Percentiles rank a stretch among this genome's conserved stretches.
phyloP scores from a whole-genome alignment of 2,113 vertebrate genomes.

The Cacatua alba region DNA sequence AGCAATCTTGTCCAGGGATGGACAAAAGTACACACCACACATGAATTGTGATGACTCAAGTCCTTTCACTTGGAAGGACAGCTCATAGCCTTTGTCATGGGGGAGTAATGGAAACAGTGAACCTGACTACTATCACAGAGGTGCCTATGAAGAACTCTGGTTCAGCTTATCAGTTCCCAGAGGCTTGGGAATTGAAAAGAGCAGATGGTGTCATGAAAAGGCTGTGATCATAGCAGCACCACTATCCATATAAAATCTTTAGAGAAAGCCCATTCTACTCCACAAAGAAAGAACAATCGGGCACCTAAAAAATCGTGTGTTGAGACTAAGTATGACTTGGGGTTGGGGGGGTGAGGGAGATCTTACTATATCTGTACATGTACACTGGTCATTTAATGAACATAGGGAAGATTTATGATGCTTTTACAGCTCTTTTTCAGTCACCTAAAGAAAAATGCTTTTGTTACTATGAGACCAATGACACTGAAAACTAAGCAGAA shows the following conservation, averaged over 20 bases:
- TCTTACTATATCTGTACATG: background rate
- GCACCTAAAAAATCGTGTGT: background rate
- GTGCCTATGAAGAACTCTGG: background rate
- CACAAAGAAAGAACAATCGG: background rate
- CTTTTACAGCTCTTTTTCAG: background rate
- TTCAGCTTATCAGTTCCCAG: background rate
- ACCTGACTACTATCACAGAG: background rate
- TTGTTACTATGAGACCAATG: background rate
- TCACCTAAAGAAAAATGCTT: background rate
- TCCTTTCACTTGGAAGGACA: background rate
- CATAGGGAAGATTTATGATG: background rate
- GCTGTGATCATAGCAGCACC: background rate
- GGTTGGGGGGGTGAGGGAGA: fast-evolving
- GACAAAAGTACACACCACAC: fast-evolving
- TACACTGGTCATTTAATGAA: background rate
- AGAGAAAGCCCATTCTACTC: background rate
- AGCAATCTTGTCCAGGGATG: background rate
- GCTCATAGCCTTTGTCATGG: background rate
- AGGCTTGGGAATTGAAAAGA: background rate
- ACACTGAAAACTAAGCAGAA: background rate
- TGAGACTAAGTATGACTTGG: background rate
- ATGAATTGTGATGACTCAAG: background rate
- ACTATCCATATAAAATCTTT: background rate
- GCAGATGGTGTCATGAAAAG: background rate
- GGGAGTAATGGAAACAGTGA: background rate